Conservation (phyloP, 2,888 invertebrate genomes). For the Pediacus dermestoides region DNA sequence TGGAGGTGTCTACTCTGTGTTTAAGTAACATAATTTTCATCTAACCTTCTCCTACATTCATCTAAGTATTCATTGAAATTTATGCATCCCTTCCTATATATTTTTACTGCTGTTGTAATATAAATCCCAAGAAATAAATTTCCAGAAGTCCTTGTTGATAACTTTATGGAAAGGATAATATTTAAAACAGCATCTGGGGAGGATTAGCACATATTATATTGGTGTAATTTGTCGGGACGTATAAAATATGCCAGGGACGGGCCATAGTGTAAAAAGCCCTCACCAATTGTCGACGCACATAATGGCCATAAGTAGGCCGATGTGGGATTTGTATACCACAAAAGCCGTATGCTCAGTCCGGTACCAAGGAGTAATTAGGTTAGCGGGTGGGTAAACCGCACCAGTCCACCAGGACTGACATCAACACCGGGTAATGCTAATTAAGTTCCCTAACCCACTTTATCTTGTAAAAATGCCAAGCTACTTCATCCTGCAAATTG, state of each 20-base stretch:
- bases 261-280: constrained; percentile 17
- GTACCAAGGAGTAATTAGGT: constrained; percentile 11
- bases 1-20: too few relatives aligned
- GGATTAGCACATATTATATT: constrained; percentile 19
- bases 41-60: too few relatives aligned
- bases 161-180: too few relatives aligned
- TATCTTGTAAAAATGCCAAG: constrained; percentile 1
- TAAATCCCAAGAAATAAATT: too few relatives aligned
- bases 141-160: too few relatives aligned
- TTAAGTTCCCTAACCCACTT: constrained; percentile 1
- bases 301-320: constrained; percentile 20
- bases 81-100: too few relatives aligned
- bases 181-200: constrained; percentile 15
- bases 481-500: not conserved
- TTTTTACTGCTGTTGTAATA: too few relatives aligned
- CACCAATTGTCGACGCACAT: constrained; percentile 22
- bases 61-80: too few relatives aligned
- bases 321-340: constrained; percentile 18
- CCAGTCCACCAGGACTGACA: constrained; percentile 6
- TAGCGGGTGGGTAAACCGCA: constrained; percentile 5
- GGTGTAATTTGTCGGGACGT: constrained; percentile 1
- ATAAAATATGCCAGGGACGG: constrained; percentile 7
- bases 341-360: not conserved
- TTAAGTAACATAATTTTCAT: too few relatives aligned
- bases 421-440: constrained; percentile 5